Percentiles rank a stretch among this genome's conserved stretches.
These are phyloP conservation scores for Trochalopteron elliotii DNA, from an alignment of 2,113 vertebrate species.

Conservation along the genomic window DNA sequence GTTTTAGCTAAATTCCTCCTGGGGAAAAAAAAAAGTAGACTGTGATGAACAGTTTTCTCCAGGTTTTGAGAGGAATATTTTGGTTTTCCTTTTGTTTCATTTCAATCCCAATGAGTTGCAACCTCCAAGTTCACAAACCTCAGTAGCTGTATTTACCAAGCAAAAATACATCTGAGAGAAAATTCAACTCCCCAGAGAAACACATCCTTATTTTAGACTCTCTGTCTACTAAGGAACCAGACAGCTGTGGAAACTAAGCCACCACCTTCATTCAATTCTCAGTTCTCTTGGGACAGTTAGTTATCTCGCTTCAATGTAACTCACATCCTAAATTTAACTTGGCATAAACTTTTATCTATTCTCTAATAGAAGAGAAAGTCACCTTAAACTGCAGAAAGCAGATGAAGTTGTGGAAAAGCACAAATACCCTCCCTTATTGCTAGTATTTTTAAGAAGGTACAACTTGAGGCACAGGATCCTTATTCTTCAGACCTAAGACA, in stretches of 20 bases:
- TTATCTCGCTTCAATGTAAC: not conserved
- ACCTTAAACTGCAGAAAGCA: not conserved
- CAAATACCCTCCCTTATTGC: not conserved
- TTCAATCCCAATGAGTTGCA: not conserved
- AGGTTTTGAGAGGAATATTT: not conserved
- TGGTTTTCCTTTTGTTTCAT: not conserved
- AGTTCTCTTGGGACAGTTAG: not conserved
- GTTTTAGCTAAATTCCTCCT: not conserved
- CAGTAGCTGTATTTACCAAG: not conserved
- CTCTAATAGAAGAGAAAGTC: not conserved
- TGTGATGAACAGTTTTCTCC: not conserved
- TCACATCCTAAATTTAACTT: conserved; percentile 8
- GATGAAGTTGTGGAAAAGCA: not conserved
- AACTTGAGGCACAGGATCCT: not conserved
- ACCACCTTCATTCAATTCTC: not conserved
- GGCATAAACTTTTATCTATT: not conserved
- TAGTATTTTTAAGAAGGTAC: not conserved
- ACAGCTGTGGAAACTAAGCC: conserved; percentile 30
- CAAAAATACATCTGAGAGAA: conserved; percentile 22
- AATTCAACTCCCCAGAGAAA: not conserved
- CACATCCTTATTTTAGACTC: not conserved
- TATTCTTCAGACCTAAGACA: not conserved
- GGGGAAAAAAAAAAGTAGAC: not conserved
- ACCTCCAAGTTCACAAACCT: not conserved
- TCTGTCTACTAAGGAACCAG: not conserved